phyloP scores from a whole-genome alignment of 2,797 vertebrate genomes.

The Protonibea diacanthus region DNA sequence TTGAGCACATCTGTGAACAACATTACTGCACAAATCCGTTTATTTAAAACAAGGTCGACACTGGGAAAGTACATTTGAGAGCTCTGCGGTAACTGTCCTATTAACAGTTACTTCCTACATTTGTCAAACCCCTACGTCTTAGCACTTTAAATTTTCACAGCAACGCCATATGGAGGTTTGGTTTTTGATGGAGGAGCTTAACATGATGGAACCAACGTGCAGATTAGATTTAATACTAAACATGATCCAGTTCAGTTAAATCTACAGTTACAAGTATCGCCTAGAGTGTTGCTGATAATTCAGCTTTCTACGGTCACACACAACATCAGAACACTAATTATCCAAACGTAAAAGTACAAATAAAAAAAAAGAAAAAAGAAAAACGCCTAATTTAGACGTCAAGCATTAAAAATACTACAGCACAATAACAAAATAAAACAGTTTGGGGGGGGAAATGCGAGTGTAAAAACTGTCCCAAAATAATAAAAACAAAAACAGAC shows the following conservation, averaged over 20 bases:
- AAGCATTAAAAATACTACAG: constrained; percentile 72
- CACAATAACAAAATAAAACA: constrained; percentile 75
- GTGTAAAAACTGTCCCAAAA: constrained; percentile 78
- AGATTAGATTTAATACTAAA: constrained; percentile 57
- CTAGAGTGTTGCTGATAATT: constrained; percentile 44
- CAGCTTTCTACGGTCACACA: constrained; percentile 66
- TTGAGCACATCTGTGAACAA: constrained; percentile 37
- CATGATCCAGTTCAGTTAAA: constrained; percentile 46
- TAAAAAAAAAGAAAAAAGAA: constrained; percentile 25
- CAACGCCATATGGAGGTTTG: constrained; percentile 47
- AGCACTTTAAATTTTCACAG: constrained; percentile 47
- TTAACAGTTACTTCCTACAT: constrained; percentile 33
- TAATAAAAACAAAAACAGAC: constrained; percentile 78
- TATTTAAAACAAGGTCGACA: constrained; percentile 63
- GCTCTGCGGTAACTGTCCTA: constrained; percentile 38
- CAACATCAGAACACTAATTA: constrained; percentile 67
- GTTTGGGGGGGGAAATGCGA: constrained; percentile 55
- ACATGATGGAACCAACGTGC: constrained; percentile 67
- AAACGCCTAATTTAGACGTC: constrained; percentile 62
- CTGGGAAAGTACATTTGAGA: constrained; percentile 56
- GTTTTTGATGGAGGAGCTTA: constrained; percentile 35
- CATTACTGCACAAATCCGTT: constrained; percentile 54
- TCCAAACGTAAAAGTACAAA: constrained; percentile 58
- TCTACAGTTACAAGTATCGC: constrained; percentile 68
- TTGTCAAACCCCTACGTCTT: constrained; percentile 33